Base-by-base conservation (phyloP, 2,113 vertebrate genomes). In the Galemys pyrenaicus region DNA sequence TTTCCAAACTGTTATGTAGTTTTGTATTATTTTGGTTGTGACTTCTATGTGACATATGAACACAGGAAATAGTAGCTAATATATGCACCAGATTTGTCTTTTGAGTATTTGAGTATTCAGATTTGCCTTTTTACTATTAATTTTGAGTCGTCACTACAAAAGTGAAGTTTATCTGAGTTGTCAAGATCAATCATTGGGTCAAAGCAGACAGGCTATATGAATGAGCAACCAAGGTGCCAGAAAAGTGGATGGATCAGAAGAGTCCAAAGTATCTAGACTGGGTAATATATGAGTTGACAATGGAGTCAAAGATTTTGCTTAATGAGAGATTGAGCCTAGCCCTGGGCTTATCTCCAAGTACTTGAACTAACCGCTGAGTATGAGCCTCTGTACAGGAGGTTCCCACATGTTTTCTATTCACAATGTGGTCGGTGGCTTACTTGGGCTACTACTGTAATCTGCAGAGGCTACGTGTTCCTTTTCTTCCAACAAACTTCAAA, bases 11-110 rank as follows among this genome's bases (percentile, higher is more conserved):
- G 32, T 13, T 16, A 26, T 4, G 10, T 24, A 7, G 10, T 49
- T 84, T 93, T 74, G 82, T 71, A 9, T 73, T 20, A 62, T 87
- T 79, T 87, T 74, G 54, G 26, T 87, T 73, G 20, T 79, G 41
- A 68, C 6, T 11, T 56, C 16, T 87, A 60, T 0, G 15, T 73
- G 44, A 71, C 51, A 30, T 10, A 6, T 62, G 11, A 51, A 88
- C 41, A 60, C 3, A 88, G 35, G 56, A 88, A 88, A 49, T 73
- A 32, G 20, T 58, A 49, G 62, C 60, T 65, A 87, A 70, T n/a
- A 5, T 30, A 65, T 28, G 0, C 6, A 83, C n/a, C n/a, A n/a
- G n/a, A n/a, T n/a, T n/a, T n/a, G n/a, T n/a, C 5, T 0, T 93
- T 78, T 73, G 4, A 3, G n/a, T n/a, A n/a, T 51, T 54, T 44